Percentiles rank a stretch among this genome's conserved stretches.
phyloP scores from a whole-genome alignment of 2,113 vertebrate species.

The Nansenia antarctica region DNA sequence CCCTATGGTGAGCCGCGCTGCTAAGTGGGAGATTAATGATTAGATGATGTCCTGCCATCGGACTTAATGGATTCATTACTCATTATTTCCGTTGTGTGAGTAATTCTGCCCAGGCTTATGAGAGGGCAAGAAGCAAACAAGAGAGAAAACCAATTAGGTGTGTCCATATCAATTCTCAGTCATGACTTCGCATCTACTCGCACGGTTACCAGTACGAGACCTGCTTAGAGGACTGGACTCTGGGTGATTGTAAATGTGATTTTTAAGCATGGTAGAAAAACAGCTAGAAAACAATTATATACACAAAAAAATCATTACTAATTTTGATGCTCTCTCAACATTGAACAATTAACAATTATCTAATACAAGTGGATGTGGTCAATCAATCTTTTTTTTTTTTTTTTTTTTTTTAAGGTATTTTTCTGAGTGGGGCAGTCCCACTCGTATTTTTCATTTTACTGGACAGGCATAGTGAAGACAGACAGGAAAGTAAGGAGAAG shows the following conservation, averaged over 20 bases:
- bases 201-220: conserved; percentile 46
- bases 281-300: not conserved
- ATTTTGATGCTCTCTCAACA: no score
- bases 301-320: not conserved
- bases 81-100: conserved; percentile 73
- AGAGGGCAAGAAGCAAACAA: conserved; percentile 60
- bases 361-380: conserved; percentile 18
- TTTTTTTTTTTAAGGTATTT: no score
- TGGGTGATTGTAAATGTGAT: not conserved
- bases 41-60: conserved; percentile 74
- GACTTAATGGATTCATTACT: conserved; percentile 74
- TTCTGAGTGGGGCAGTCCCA: no score
- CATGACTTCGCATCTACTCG: conserved; percentile 48
- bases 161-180: conserved; percentile 37
- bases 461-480: no score
- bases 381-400: no score
- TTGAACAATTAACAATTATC: no score
- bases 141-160: conserved; percentile 55
- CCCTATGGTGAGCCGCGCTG: conserved; percentile 47
- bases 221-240: not conserved
- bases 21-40: conserved; percentile 77
- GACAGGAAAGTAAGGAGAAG: no score
- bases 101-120: conserved; percentile 62
- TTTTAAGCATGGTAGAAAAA: conserved; percentile 1
- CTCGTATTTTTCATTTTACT: no score